phyloP scores from a whole-genome alignment of 2,113 vertebrate genomes.

The Phoxinus phoxinus region DNA sequence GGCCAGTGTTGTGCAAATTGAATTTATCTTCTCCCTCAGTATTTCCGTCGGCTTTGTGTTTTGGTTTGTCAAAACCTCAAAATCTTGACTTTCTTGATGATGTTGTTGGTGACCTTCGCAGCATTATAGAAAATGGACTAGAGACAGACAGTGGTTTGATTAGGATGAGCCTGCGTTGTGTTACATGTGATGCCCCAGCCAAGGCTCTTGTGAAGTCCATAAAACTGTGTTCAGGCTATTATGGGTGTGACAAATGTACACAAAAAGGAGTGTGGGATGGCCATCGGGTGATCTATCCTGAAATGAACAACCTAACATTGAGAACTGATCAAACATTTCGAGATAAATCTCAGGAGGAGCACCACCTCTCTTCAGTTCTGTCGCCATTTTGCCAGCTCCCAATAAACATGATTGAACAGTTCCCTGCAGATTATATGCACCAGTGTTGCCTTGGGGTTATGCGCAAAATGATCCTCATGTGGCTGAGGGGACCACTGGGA shows the following conservation, averaged over 20 bases:
- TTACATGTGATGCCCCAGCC: background rate
- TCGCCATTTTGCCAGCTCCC: background rate
- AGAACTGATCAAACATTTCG: background rate
- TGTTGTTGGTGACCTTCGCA: background rate
- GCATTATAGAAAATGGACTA: background rate
- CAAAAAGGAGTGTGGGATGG: no score
- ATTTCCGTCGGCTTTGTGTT: background rate
- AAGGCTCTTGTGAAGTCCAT: background rate
- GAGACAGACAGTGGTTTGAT: background rate
- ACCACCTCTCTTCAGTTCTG: background rate
- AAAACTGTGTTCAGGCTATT: no score
- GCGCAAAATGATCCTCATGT: background rate
- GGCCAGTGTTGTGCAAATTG: background rate
- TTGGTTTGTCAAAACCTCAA: background rate
- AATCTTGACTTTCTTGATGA: background rate
- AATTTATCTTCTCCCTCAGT: background rate
- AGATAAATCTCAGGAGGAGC: background rate
- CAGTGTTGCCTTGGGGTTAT: no score
- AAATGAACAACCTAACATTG: background rate
- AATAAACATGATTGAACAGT: no score
- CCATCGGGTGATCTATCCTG: background rate
- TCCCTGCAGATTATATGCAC: no score
- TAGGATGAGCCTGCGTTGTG: background rate
- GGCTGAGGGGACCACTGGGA: slow-evolving; percentile 1
- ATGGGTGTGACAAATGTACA: no score